phyloP scores from a whole-genome alignment of 1,140 invertebrate species.

The Apis cerana region DNA sequence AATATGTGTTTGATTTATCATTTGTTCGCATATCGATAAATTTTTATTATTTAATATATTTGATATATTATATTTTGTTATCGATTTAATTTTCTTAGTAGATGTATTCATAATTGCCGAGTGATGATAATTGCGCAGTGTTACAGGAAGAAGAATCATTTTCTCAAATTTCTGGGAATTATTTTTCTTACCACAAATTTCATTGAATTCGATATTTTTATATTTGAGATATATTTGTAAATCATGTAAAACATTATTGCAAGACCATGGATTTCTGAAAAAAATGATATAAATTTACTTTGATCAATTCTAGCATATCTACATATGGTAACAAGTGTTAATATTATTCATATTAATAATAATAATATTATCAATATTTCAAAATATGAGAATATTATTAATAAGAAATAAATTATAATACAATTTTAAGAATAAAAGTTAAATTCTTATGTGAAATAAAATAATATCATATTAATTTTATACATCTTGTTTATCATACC shows the following conservation, averaged over 20 bases:
- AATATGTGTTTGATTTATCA: neutral
- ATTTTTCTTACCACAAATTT: slow-evolving; percentile 53
- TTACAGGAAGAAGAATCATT: slow-evolving; percentile 57
- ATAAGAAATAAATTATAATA: neutral
- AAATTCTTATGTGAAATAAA: neutral
- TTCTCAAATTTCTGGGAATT: slow-evolving; percentile 67
- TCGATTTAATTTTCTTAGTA: slow-evolving; percentile 8
- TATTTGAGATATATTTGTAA: slow-evolving; percentile 56
- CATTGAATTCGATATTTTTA: slow-evolving; percentile 50
- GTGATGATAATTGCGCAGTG: slow-evolving; percentile 30
- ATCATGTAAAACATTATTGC: slow-evolving; percentile 61
- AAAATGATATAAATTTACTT: neutral
- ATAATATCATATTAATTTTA: neutral
- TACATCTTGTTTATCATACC: slow-evolving; percentile 53
- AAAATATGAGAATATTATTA: neutral
- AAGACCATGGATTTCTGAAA: slow-evolving; percentile 73
- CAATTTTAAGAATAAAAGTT: neutral
- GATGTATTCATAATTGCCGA: neutral
- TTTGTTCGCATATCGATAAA: neutral
- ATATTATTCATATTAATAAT: neutral
- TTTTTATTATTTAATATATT: neutral
- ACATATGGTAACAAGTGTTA: neutral
- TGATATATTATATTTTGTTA: neutral
- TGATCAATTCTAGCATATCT: neutral
- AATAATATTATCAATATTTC: neutral